phyloP scores from a whole-genome alignment of 2,888 invertebrate species.

The Zaprionus lineosus region DNA sequence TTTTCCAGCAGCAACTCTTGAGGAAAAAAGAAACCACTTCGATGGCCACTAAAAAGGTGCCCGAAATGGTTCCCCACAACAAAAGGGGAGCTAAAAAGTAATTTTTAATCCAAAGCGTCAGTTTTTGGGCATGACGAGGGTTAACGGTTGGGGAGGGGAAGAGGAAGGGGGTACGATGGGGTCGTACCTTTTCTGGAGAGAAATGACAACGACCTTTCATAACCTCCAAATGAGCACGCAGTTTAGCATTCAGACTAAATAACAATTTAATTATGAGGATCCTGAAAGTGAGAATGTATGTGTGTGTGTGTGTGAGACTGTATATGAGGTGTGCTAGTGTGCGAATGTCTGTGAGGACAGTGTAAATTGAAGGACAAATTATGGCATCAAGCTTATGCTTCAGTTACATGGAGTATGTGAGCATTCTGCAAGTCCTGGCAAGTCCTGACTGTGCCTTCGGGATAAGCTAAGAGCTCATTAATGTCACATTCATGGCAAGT shows the following conservation, averaged over 20 bases:
- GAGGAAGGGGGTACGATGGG: too few species aligned
- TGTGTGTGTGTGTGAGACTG: constrained; percentile 5
- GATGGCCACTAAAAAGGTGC: constrained; percentile 23
- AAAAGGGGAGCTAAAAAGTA: constrained; percentile 39
- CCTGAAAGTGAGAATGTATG: too few species aligned
- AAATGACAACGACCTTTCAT: constrained; percentile 54
- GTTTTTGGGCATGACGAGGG: constrained; percentile 30
- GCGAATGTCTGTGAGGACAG: constrained; percentile 20
- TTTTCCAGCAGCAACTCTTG: too few species aligned
- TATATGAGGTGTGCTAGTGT: too few species aligned
- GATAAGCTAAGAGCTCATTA: constrained; percentile 77
- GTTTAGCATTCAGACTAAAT: constrained; percentile 53
- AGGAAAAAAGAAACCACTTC: constrained; percentile 16
- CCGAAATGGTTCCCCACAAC: constrained; percentile 9
- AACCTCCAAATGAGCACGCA: constrained; percentile 71
- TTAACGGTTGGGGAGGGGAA: too few species aligned
- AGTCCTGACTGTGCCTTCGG: constrained; percentile 57
- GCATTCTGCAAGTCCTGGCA: constrained; percentile 3
- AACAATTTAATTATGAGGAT: constrained; percentile 72
- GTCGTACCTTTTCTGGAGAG: constrained; percentile 4
- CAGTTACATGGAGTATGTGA: background rate
- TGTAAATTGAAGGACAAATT: constrained; percentile 71
- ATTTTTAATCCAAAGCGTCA: constrained; percentile 45
- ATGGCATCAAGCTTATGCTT: constrained; percentile 61
- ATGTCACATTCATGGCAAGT: constrained; percentile 73